These are phyloP conservation scores for Xenopus petersii DNA, from an alignment of 2,797 vertebrate genomes.

Conservation along the genomic window DNA sequence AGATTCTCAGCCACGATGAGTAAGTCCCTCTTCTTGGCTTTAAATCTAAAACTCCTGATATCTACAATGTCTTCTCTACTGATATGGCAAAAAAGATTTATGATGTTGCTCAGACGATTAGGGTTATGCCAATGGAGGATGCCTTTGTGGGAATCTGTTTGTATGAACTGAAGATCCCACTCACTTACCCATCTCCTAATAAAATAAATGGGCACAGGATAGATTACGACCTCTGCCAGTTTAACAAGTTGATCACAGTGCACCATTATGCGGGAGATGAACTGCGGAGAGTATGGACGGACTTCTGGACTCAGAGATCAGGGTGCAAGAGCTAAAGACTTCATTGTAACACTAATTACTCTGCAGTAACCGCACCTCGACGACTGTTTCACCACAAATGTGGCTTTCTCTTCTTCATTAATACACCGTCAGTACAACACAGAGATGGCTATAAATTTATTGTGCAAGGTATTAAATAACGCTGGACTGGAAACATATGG, in stretches of 20 bases:
- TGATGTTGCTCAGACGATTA: slow-evolving; percentile 56
- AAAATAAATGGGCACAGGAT: slow-evolving; percentile 49
- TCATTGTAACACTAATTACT: no score
- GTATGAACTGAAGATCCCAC: slow-evolving; percentile 47
- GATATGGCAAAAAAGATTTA: slow-evolving; percentile 62
- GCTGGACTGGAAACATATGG: no score
- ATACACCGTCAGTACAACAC: no score
- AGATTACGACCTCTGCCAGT: slow-evolving; percentile 58
- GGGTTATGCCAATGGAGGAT: slow-evolving; percentile 69
- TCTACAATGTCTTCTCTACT: slow-evolving; percentile 72
- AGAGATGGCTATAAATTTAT: no score
- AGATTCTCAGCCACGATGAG: no score
- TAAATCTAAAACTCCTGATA: no score
- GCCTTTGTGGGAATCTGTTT: slow-evolving; percentile 72
- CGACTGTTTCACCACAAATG: no score
- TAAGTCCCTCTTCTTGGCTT: no score
- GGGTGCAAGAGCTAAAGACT: neutral
- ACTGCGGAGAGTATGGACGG: slow-evolving; percentile 58
- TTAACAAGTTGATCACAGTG: slow-evolving; percentile 59
- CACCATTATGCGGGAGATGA: slow-evolving; percentile 57
- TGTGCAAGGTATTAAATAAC: no score
- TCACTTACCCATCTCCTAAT: slow-evolving; percentile 37
- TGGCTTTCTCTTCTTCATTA: no score
- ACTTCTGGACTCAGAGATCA: slow-evolving; percentile 48
- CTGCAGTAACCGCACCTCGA: no score